phyloP scores from a whole-genome alignment of 1,140 invertebrate species.

The Lepidurus packardi region DNA sequence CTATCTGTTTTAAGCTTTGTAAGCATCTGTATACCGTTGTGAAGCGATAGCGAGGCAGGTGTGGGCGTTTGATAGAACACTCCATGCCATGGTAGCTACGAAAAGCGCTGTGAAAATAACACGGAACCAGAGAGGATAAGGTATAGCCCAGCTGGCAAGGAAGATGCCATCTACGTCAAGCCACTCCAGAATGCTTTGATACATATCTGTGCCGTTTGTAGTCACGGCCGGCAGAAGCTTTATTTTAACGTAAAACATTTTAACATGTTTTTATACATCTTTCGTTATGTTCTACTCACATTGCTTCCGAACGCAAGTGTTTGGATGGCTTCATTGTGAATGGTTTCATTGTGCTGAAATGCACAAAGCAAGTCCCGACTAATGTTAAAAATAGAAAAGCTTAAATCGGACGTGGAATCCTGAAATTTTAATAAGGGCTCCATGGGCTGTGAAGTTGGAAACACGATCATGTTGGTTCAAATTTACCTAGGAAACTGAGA shows the following conservation, averaged over 20 bases:
- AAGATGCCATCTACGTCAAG: neutral
- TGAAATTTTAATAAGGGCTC: neutral
- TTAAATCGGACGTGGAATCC: neutral
- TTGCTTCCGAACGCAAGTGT: neutral
- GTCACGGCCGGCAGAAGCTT: neutral
- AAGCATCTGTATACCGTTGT: neutral
- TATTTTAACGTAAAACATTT: neutral
- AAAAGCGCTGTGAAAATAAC: neutral
- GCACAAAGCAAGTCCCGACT: neutral
- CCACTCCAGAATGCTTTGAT: neutral
- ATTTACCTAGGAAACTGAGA: slow-evolving; percentile 7
- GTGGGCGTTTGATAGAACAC: neutral
- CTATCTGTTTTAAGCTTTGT: neutral
- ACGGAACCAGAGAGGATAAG: slow-evolving; percentile 1
- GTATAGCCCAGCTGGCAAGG: neutral
- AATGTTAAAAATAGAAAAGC: neutral
- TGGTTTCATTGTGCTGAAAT: neutral
- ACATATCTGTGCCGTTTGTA: neutral
- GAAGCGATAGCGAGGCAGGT: neutral
- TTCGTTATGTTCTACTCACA: neutral
- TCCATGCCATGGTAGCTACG: neutral
- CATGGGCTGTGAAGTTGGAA: neutral
- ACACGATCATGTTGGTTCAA: slow-evolving; percentile 3
- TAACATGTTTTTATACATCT: neutral
- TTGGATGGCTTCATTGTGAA: neutral